Evolutionary conservation across 2,888 invertebrate genomes (phyloP).

Genomic region (Hirtodrosophila confusa): DNA sequence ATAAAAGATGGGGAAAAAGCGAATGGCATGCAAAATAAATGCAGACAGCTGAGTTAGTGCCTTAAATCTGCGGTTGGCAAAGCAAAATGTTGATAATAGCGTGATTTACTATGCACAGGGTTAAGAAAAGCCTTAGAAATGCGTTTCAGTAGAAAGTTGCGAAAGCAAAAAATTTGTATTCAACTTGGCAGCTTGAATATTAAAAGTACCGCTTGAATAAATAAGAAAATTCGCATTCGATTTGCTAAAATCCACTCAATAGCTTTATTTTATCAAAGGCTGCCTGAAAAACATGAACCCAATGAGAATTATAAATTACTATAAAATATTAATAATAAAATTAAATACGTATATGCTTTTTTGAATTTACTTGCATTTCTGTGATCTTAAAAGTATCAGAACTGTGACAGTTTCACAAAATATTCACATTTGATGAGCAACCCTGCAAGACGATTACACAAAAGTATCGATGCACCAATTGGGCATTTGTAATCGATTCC

Average conservation of each 20-base stretch:
- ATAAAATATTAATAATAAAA: not conserved
- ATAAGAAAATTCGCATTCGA: conserved; percentile 45
- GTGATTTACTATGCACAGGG: conserved; percentile 63
- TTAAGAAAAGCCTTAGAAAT: conserved; percentile 47
- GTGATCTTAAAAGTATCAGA: too few species aligned
- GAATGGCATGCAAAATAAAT: conserved; percentile 56
- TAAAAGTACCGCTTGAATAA: conserved; percentile 88
- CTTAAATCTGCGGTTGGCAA: conserved; percentile 64
- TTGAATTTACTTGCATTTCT: too few species aligned
- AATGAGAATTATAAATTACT: not conserved
- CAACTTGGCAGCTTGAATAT: conserved; percentile 5
- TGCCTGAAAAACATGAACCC: not conserved
- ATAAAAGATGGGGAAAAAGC: conserved; percentile 17
- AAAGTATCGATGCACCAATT: not conserved
- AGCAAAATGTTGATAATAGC: conserved; percentile 66
- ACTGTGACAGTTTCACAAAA: too few species aligned
- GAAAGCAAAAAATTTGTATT: conserved; percentile 5
- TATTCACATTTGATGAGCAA: too few species aligned
- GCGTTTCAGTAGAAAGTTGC: conserved; percentile 25
- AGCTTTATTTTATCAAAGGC: not conserved
- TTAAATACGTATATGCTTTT: too few species aligned
- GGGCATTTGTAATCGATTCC: not conserved
- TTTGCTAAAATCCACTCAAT: conserved; percentile 1
- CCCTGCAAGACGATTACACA: too few species aligned
- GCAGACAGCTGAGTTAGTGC: conserved; percentile 65